Evolutionary conservation across 53 echinoderm and acorn worm genomes (phyloP), one percentile per base, ranked within the genome.

Genomic region (Luidia sarsii): DNA sequence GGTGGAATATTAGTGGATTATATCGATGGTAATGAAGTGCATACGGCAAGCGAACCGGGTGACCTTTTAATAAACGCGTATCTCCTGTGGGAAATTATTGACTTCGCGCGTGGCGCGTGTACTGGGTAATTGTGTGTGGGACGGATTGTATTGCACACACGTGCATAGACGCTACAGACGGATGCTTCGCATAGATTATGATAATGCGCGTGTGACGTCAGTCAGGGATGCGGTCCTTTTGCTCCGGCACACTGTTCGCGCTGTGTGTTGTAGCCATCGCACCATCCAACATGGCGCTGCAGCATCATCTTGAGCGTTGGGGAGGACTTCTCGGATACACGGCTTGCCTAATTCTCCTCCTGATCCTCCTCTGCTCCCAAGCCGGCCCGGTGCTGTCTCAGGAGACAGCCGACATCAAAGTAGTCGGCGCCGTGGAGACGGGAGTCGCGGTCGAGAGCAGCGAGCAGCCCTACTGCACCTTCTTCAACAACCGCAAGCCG

Each of bases 401-500:
- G 56, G 74, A 57, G 38, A 29, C 25, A 15, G 27, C 16, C 37
- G 28, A 57, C 14, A 56, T 25, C 25, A 13, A 3, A 7, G 41
- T 74, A 8, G 18, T 43, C 27, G 39, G 7, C 2, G 30, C 74
- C 7, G 39, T 27, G 8, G n/a, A n/a, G n/a, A n/a, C n/a, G n/a
- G n/a, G n/a, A n/a, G 3, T 22, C 24, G 33, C 13, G 2, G 50
- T 36, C 7, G 10, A 52, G 0, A 11, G 5, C 8, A 35, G 33
- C 3, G 83, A 90, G 48, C 39, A 84, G 46, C 89, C 89, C 54
- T 99, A 88, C 65, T 97, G 99, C 43, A 94, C 99, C 7, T 99
- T 99, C 41, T 99, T 99, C 68, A 94, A 94, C 72, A 99, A 99
- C 80, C 86, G 99, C 46, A 89, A 84, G 27, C 94, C 99, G 4